These are phyloP conservation scores for Drosophila aff. DNA, from an alignment of 1,140 invertebrate species.

Conservation along the genomic window DNA sequence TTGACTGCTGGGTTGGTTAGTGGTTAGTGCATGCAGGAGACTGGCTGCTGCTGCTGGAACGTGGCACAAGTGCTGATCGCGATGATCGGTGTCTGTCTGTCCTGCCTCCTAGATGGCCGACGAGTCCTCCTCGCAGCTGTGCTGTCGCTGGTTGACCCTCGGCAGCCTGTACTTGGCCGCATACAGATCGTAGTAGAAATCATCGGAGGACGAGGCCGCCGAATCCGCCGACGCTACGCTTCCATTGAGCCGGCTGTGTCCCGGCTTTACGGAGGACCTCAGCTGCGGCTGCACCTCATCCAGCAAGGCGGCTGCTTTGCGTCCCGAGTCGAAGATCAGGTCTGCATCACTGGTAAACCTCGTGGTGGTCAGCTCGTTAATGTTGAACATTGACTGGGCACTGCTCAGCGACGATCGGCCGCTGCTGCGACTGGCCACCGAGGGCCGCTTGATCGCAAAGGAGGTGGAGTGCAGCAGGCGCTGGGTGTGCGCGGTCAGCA, in stretches of 20 bases:
- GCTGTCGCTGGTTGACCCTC: conserved; percentile 59
- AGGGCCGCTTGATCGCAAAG: conserved; percentile 81
- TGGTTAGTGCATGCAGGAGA: conserved; percentile 27
- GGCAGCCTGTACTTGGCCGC: conserved; percentile 66
- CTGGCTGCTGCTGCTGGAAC: conserved; percentile 11
- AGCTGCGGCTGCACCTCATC: conserved; percentile 74
- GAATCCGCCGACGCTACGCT: conserved; percentile 37
- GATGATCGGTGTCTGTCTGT: conserved; percentile 1
- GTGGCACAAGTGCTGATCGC: conserved; percentile 30
- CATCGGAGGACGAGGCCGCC: conserved; percentile 42
- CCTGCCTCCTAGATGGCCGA: conserved; percentile 38
- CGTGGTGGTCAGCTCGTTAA: conserved; percentile 64
- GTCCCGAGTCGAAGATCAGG: conserved; percentile 65
- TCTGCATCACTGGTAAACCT: conserved; percentile 66
- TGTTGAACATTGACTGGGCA: conserved; percentile 77
- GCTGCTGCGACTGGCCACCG: conserved; percentile 69
- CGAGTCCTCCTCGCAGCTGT: conserved; percentile 64
- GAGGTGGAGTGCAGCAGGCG: conserved; percentile 77
- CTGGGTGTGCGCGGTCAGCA: conserved; percentile 61
- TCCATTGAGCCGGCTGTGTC: conserved; percentile 37
- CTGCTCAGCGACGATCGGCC: conserved; percentile 72
- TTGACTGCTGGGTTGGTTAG: conserved; percentile 15
- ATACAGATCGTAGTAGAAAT: conserved; percentile 71
- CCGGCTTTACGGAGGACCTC: conserved; percentile 65
- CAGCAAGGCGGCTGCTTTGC: conserved; percentile 70